These are phyloP conservation scores for Beris morrisii DNA, from an alignment of 2,888 invertebrate species.

Conservation along the genomic window DNA sequence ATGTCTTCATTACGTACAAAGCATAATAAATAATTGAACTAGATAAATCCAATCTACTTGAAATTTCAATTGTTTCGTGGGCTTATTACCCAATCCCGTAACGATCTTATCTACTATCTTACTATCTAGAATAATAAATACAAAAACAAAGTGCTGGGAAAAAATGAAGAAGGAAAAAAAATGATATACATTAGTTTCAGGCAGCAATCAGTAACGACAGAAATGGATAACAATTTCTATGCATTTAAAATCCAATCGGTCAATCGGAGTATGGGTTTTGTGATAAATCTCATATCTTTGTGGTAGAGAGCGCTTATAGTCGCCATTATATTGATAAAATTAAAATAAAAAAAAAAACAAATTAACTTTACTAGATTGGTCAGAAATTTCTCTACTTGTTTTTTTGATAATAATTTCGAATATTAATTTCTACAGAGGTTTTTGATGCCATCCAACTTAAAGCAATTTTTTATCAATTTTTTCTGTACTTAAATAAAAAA, in stretches of 20 bases:
- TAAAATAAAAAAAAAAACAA: no score
- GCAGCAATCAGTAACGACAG: conserved; percentile 8
- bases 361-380: no score
- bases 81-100: conserved; percentile 16
- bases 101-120: conserved; percentile 27
- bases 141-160: background rate
- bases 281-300: conserved; percentile 14
- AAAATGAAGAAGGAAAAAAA: conserved; percentile 1
- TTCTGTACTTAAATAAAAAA: no score
- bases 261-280: background rate
- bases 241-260: conserved; percentile 7
- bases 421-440: no score
- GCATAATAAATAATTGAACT: conserved; percentile 28
- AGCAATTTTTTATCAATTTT: no score
- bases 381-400: no score
- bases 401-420: no score
- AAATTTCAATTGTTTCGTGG: conserved; percentile 27
- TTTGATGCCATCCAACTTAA: no score
- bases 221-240: conserved; percentile 22
- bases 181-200: conserved; percentile 6
- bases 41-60: conserved; percentile 27
- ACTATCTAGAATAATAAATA: conserved; percentile 13
- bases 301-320: no score
- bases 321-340: no score
- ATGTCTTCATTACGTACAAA: background rate